Percentiles rank a stretch among this genome's conserved stretches.
Evolutionary conservation across 2,797 vertebrate genomes (phyloP).

Genomic region (Gymnoscopelus braueri): DNA sequence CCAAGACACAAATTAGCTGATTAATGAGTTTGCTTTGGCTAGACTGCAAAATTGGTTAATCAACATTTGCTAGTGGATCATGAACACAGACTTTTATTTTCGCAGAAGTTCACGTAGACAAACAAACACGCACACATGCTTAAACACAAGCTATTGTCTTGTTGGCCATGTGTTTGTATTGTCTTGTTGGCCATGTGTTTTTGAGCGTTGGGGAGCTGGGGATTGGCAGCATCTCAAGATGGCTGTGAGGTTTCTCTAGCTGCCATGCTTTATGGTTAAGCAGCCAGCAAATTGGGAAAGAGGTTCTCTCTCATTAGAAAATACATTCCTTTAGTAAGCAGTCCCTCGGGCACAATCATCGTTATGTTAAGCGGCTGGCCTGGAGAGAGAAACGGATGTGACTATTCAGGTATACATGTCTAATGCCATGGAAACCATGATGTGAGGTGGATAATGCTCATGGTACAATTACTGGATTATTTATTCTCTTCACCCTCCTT

Average conservation of each 20-base stretch:
- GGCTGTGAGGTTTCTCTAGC: constrained; percentile 72
- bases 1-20: constrained; percentile 38
- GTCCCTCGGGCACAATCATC: constrained; percentile 78
- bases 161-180: constrained; percentile 58
- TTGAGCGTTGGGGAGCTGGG: constrained; percentile 47
- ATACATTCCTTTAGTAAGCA: constrained; percentile 78
- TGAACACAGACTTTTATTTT: constrained; percentile 40
- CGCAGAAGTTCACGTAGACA: constrained; percentile 14
- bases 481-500: constrained; percentile 14
- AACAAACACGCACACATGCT: constrained; percentile 44
- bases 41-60: constrained; percentile 47
- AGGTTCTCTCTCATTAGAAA: constrained; percentile 84
- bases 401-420: constrained; percentile 78
- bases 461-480: constrained; percentile 61
- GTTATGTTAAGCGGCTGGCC: constrained; percentile 82
- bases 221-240: constrained; percentile 73
- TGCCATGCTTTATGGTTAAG: constrained; percentile 80
- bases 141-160: constrained; percentile 6
- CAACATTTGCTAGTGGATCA: constrained; percentile 50
- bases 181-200: constrained; percentile 58
- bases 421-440: constrained; percentile 68
- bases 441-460: constrained; percentile 62
- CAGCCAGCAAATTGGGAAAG: constrained; percentile 83
- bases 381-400: constrained; percentile 70
- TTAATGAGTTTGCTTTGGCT: constrained; percentile 49